These are phyloP conservation scores for Sebastes fasciatus DNA, from an alignment of 2,113 vertebrate genomes.

Conservation along the genomic window DNA sequence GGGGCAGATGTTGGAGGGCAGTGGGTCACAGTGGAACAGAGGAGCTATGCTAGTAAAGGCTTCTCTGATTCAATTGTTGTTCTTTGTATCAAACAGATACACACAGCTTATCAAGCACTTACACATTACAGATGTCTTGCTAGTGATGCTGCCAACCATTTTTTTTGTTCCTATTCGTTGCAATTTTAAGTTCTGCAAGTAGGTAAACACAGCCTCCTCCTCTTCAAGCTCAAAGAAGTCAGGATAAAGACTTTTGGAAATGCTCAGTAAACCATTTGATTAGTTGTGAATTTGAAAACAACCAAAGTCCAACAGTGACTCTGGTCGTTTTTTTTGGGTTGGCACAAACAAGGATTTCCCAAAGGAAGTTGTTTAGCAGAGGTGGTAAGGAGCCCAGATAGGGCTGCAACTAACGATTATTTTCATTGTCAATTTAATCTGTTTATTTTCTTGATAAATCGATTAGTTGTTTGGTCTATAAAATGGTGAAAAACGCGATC, in stretches of 20 bases:
- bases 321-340: not conserved
- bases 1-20: not conserved
- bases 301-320: not conserved
- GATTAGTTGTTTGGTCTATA: too few species aligned
- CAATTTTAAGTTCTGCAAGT: not conserved
- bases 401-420: too few species aligned
- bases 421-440: too few species aligned
- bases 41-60: not conserved
- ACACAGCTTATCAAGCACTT: not conserved
- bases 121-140: not conserved
- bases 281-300: not conserved
- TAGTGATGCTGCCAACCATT: not conserved
- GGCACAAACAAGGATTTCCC: not conserved
- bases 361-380: not conserved
- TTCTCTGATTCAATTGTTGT: not conserved
- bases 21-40: not conserved
- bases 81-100: not conserved
- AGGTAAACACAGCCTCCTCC: not conserved
- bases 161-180: not conserved
- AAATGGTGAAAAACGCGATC: too few species aligned
- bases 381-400: not conserved
- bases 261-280: not conserved
- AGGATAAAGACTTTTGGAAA: slow-evolving; percentile 4
- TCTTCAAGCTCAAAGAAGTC: not conserved
- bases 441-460: too few species aligned